phyloP scores from a whole-genome alignment of 2,797 vertebrate genomes.

The Pogoniulus pusillus region DNA sequence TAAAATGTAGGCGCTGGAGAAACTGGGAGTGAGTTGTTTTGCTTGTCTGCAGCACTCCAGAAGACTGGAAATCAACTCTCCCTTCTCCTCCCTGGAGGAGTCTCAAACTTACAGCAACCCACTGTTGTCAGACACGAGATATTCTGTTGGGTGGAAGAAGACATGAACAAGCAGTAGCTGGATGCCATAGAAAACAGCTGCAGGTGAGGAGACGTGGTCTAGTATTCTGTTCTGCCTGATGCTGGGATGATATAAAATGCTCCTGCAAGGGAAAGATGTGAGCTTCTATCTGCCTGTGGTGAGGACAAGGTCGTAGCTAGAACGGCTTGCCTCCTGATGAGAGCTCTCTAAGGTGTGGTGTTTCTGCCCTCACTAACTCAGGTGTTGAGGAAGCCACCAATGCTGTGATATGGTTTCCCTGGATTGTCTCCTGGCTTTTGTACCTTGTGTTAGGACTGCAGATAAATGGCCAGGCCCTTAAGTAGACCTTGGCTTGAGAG shows the following conservation, averaged over 20 bases:
- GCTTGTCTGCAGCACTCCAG: neutral
- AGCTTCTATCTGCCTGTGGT: neutral
- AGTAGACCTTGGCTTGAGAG: neutral
- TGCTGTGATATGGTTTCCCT: neutral
- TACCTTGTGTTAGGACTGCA: neutral
- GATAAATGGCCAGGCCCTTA: neutral
- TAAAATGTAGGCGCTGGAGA: neutral
- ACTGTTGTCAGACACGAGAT: neutral
- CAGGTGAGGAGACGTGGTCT: neutral
- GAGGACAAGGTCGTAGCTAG: neutral
- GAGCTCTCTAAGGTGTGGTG: neutral
- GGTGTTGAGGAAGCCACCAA: neutral
- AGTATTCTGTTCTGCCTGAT: neutral
- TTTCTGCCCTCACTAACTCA: neutral
- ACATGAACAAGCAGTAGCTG: neutral
- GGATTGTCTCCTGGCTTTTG: neutral
- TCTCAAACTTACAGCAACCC: neutral
- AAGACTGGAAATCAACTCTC: neutral
- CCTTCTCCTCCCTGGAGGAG: neutral
- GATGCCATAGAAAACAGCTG: neutral
- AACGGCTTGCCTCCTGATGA: neutral
- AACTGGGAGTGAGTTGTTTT: neutral
- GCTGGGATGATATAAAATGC: neutral
- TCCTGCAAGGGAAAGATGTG: neutral
- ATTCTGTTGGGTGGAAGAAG: neutral